Evolutionary conservation across 1,140 invertebrate genomes (phyloP).

Genomic region (Penaeus chinensis): DNA sequence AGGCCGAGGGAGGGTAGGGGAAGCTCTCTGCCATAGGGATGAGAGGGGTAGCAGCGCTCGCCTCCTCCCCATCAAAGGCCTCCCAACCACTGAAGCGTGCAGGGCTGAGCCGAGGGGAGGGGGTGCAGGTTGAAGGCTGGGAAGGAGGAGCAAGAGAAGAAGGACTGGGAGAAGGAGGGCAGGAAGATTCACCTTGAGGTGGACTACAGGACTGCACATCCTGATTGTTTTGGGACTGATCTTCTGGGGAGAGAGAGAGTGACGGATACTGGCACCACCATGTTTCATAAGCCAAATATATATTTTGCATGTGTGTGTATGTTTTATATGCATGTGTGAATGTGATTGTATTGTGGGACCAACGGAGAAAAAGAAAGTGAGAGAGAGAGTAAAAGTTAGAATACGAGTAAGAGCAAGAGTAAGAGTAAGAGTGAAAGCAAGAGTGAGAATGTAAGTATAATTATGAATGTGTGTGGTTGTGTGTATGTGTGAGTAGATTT

Average conservation of each 20-base stretch:
- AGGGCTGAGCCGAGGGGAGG: conserved; percentile 56
- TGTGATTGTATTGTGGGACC: too few relatives aligned
- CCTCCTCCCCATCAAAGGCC: conserved; percentile 44
- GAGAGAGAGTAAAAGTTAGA: too few relatives aligned
- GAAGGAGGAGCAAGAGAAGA: conserved; percentile 49
- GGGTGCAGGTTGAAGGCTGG: conserved; percentile 50
- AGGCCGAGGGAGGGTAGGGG: conserved; percentile 1
- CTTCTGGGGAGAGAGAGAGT: conserved; percentile 60
- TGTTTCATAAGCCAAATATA: conserved; percentile 10
- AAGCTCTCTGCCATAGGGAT: conserved; percentile 42
- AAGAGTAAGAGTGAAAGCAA: too few relatives aligned
- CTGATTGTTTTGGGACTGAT: conserved; percentile 58
- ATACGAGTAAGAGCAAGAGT: too few relatives aligned
- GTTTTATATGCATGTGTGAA: too few relatives aligned
- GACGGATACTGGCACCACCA: conserved; percentile 3
- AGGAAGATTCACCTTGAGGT: conserved; percentile 52
- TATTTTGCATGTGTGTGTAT: neutral
- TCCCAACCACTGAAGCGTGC: conserved; percentile 44
- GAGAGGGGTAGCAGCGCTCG: conserved; percentile 43
- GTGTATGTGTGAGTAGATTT: neutral
- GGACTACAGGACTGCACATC: conserved; percentile 46
- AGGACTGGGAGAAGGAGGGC: conserved; percentile 25
- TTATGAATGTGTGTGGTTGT: too few relatives aligned
- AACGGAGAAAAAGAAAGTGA: too few relatives aligned
- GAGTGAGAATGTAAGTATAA: too few relatives aligned